Base-by-base conservation (phyloP, 2,113 vertebrate species). In the Narcine bancroftii region DNA sequence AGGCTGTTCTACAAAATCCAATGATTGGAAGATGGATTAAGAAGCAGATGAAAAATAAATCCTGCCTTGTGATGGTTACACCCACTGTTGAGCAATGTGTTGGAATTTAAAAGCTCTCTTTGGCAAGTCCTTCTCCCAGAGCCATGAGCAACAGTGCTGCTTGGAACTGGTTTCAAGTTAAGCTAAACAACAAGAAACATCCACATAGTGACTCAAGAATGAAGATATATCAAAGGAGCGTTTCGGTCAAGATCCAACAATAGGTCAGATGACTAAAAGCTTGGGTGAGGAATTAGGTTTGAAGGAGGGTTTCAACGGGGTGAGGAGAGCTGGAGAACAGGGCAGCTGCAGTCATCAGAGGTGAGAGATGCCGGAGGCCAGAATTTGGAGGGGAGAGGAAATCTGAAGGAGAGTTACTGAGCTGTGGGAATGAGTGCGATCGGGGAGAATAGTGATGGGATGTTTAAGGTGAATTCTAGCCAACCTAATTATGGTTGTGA, bases 31-130 rank as follows among this genome's bases (percentile, higher is more conserved):
- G 17, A 87, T 63, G 53, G 53, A 87, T 87, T 53, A 63, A 60
- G 3, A 15, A 87, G 81, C 53, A 21, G n/a, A 56, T 87, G 81
- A 36, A 39, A 21, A 87, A 87, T 63, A 60, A 87, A 87, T 87
- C 53, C 39, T 21, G 13, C 33, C 19, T 24, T 87, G 56, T 3
- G 33, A 85, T 60, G 50, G 50, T 21, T 63, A 87, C 81, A 87
- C 53, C 81, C 81, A 17, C 81, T 87, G 81, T 33, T 36, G 81
- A 83, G 47, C n/a, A 33, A n/a, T 33, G 29, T 47, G 79, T 13
- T 56, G 79, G 79, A 87, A 87, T 36, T 87, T 87, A 60, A 60
- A 85, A 60, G 81, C 53, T 39, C n/a, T 36, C 72, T 39, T 75
- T 39, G 36, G 72, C n/a, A 53, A 36, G 66, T 5, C 66, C 66